Evolutionary conservation across 2,113 vertebrate genomes (phyloP), one percentile per base, ranked within the genome.

Genomic region (Chinchilla lanigera): DNA sequence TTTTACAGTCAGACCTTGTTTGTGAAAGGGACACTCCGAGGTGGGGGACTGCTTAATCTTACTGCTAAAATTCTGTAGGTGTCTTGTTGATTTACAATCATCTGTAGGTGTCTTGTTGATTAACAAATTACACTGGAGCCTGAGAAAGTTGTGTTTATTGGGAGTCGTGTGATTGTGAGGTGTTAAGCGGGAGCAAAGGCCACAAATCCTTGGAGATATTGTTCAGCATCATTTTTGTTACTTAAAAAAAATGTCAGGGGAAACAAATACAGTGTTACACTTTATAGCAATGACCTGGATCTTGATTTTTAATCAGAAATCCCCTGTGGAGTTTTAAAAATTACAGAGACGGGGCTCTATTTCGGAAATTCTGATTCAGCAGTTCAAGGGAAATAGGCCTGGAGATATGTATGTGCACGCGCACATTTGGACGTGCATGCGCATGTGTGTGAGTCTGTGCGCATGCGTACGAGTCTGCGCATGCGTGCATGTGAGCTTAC

Each of bases 1-100:
- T 69, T 84, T 94, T 94, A 89, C 80, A 56, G 4, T 97, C 0
- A 14, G 85, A 85, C 86, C 95, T 95, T 94, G 80, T 73, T 81
- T 85, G 67, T 93, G 60, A 77, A 96, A 95, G 86, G 44, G 78
- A 56, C 0, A 0, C 28, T 71, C 8, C 78, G 89, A 60, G 17
- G n/a, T 41, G 8, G 58, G 16, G 16, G 8, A 30, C 28, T 0
- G 97, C 96, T 97, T 94, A 84, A 87, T 87, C 78, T 94, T 89
- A n/a, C 86, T 90, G 33, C n/a, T 81, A 61, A 87, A 96, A 71
- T 92, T 75, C 33, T 81, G 6, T 78, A 86, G 22, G 14, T 54
- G 19, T 86, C 75, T 90, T 35, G 6, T 47, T 80, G 17, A 60
- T 82, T 87, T 60, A 78, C 44, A 92, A 54, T n/a, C n/a, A n/a